A percentile compares a stretch with the other conserved stretches of the same genome.
Conservation (phyloP, 2,113 vertebrate genomes). For the Pandion haliaetus region DNA sequence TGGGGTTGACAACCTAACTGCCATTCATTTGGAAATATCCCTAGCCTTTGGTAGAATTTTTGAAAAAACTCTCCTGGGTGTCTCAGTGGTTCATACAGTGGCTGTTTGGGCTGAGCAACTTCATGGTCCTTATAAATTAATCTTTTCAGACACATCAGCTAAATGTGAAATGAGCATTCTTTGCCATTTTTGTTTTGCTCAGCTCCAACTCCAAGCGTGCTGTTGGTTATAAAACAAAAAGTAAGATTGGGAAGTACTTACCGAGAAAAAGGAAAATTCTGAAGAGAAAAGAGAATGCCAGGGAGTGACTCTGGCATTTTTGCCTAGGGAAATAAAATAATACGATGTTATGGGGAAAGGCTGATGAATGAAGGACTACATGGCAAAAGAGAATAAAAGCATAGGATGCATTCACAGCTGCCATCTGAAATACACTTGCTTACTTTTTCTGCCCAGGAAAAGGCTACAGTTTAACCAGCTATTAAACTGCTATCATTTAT, state of each 20-base stretch:
- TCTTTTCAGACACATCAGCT: not conserved
- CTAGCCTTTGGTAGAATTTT: not conserved
- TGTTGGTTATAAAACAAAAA: not conserved
- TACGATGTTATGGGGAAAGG: not conserved
- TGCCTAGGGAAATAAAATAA: not conserved
- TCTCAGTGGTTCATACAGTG: not conserved
- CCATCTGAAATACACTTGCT: not conserved
- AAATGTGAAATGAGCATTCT: not conserved
- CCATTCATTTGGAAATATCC: not conserved
- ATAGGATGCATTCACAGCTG: not conserved
- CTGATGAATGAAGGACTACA: not conserved
- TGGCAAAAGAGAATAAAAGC: not conserved
- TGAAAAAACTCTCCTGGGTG: not conserved
- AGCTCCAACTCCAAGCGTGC: not conserved
- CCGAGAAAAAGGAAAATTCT: not conserved
- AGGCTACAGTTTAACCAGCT: not conserved
- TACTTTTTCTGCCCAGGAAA: not conserved
- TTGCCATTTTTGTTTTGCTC: not conserved
- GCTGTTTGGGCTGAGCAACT: not conserved
- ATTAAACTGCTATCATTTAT: not conserved
- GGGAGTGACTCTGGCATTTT: not conserved
- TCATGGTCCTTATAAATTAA: not conserved
- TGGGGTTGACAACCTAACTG: not conserved
- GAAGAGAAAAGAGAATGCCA: not conserved
- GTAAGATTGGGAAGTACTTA: not conserved